These are phyloP conservation scores for Pipistrellus pygmaeus DNA, from an alignment of 2,797 vertebrate species.

Conservation along the genomic window DNA sequence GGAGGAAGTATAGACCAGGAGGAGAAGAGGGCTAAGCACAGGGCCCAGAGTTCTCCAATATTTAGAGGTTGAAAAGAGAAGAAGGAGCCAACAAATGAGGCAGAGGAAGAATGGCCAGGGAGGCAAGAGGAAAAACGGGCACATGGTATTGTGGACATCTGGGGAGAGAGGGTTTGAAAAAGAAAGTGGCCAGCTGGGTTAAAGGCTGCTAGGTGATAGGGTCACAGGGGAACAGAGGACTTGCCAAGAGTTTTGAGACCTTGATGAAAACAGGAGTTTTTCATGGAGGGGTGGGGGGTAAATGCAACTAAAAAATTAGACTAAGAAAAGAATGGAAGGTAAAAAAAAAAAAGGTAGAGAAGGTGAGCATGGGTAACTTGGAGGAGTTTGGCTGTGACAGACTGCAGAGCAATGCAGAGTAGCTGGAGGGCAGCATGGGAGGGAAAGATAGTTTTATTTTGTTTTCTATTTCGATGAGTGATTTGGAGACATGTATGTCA, in stretches of 20 bases:
- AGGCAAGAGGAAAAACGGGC: not conserved
- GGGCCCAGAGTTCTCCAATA: not conserved
- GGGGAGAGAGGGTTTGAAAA: not conserved
- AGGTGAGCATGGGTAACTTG: not conserved
- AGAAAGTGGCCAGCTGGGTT: not conserved
- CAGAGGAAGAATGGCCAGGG: not conserved
- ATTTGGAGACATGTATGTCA: not conserved
- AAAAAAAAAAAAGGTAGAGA: not conserved
- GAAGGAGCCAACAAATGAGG: not conserved
- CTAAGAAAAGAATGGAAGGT: not conserved
- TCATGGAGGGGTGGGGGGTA: not conserved
- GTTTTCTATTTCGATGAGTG: not conserved
- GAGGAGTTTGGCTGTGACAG: not conserved
- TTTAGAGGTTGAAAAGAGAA: not conserved
- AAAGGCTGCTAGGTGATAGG: not conserved
- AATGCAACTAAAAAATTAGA: not conserved
- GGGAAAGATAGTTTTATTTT: not conserved
- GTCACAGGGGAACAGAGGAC: not conserved
- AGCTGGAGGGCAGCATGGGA: not conserved
- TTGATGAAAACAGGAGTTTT: conserved; percentile 33
- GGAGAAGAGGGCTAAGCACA: not conserved
- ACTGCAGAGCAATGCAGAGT: not conserved
- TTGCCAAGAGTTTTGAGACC: not conserved
- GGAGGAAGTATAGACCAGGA: not conserved
- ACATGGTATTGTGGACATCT: not conserved